Base-by-base conservation (phyloP, 2,113 vertebrate genomes). In the Mormoops blainvillei region DNA sequence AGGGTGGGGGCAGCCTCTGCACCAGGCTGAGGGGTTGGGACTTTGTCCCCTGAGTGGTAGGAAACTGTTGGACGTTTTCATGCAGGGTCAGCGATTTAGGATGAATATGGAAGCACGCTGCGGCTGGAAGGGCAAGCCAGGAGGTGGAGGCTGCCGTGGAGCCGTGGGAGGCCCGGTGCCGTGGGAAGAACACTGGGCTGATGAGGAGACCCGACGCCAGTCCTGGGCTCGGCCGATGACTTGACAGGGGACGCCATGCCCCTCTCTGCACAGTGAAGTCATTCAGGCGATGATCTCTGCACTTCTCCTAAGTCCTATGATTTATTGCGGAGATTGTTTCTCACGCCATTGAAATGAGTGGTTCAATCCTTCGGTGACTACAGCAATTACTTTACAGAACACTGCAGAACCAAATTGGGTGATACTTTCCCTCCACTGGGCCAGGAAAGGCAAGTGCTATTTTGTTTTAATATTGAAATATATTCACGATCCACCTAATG, bases 341-440 rank as follows among this genome's bases (percentile, higher is more conserved):
- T 86, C 56, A 3, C 18, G 18, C 22, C 52, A 31, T 73, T 56
- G 52, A 78, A 87, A 82, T 1, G 3, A 80, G 52, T 22, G 18
- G 4, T 61, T 81, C 26, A 45, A 14, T 36, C 78, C 81, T 85
- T 73, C 68, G 18, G 38, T 70, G 78, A 78, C 38, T n/a, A 26
- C 3, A 82, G 87, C 87, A 78, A 36, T 76, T 61, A 65, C 56
- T 67, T 83, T 52, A 87, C 26, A 89, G 45, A 63, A 77, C 86
- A 94, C 52, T 38, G 36, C 54, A 58, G 52, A 80, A 31, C 63
- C 74, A n/a, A 45, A 33, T 1, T 76, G 20, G 43, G n/a, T 65
- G 85, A 41, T 19, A 11, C 41, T 73, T 58, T 73, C n/a, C 52
- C 43, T 91, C 63, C 3, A 48, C 22, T 80, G n/a, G 43, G 33